Conservation (phyloP, 2,888 invertebrate genomes). For the Orthonychiurus folsomi region DNA sequence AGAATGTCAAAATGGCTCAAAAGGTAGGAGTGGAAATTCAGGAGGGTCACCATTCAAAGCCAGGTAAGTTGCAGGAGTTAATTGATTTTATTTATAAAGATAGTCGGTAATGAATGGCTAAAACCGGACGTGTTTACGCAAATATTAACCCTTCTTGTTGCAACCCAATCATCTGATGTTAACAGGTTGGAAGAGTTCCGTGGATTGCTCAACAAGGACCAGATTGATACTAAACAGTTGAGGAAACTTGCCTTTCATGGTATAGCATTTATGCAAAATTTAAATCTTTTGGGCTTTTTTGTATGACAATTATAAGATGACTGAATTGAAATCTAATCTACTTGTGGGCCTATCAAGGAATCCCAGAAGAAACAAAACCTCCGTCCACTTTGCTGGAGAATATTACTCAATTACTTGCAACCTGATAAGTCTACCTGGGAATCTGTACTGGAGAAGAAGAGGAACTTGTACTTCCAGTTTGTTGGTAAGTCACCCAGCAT, state of each 20-base stretch:
- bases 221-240: background rate
- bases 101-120: background rate
- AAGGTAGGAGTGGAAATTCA: too few relatives aligned
- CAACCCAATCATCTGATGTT: background rate
- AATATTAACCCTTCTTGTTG: background rate
- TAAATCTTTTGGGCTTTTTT: background rate
- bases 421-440: slow-evolving; percentile 59
- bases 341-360: slow-evolving; percentile 52
- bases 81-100: background rate
- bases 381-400: slow-evolving; percentile 77
- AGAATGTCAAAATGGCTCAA: too few relatives aligned
- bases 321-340: slow-evolving; percentile 4
- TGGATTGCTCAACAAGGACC: background rate
- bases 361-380: slow-evolving; percentile 78
- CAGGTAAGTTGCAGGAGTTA: background rate
- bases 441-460: slow-evolving; percentile 60
- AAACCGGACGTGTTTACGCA: background rate
- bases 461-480: slow-evolving; percentile 70
- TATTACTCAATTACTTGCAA: slow-evolving; percentile 77
- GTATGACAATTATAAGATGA: background rate
- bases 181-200: background rate
- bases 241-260: slow-evolving; percentile 4
- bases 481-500: slow-evolving; percentile 51
- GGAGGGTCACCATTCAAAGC: background rate
- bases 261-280: background rate